Conservation (phyloP, 1,140 invertebrate species). For the Trinorchestia longiramus region DNA sequence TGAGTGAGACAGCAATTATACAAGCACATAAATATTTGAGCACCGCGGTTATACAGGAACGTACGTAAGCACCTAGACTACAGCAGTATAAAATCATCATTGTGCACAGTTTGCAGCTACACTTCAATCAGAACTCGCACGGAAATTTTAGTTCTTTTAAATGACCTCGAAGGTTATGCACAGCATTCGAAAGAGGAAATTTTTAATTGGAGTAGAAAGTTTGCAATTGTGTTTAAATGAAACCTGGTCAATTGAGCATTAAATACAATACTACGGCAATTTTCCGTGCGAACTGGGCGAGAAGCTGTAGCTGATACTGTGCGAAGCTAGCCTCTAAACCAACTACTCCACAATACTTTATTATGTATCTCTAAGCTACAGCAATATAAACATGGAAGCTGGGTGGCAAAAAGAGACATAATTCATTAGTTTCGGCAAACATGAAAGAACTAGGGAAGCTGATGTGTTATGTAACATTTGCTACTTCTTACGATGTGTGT, state of each 20-base stretch:
- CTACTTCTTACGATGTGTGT: neutral
- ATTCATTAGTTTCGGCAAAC: neutral
- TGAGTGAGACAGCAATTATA: neutral
- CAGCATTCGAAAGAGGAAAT: neutral
- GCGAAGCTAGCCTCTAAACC: neutral
- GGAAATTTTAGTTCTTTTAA: neutral
- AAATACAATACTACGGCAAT: neutral
- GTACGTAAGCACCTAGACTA: neutral
- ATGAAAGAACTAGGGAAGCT: neutral
- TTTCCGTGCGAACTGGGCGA: neutral
- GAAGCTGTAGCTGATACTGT: neutral
- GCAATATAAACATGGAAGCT: slow-evolving; percentile 50
- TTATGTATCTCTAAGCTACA: neutral
- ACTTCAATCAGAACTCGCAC: neutral
- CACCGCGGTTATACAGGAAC: slow-evolving; percentile 44
- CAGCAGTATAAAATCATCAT: slow-evolving; percentile 18
- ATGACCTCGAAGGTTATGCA: neutral
- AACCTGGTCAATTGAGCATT: neutral
- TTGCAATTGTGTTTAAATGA: neutral
- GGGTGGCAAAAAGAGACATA: slow-evolving; percentile 13
- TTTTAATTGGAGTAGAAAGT: no score
- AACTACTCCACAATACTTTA: neutral
- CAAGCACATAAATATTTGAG: slow-evolving; percentile 24
- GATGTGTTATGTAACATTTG: neutral
- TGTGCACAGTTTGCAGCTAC: neutral